Evolutionary conservation across 2,797 vertebrate genomes (phyloP), one percentile per base, ranked within the genome.

Genomic region (Margarornis squamiger): DNA sequence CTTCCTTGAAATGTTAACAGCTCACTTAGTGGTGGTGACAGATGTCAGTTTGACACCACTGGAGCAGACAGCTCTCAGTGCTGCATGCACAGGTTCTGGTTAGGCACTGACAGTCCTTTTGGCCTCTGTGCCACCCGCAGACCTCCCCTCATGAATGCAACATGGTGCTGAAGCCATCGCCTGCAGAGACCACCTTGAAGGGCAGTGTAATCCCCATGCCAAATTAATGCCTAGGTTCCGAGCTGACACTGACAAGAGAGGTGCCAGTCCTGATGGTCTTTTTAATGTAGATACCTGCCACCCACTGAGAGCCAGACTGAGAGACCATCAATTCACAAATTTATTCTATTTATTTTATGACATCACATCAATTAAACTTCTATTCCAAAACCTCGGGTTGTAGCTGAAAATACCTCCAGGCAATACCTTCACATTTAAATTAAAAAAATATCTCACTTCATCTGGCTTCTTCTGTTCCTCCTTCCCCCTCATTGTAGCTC

Each of bases 291-390:
- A 95, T 90, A 94, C 90, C 94, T 92, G 86, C 97, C 97, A 96
- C 97, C 96, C 97, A 97, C 92, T 29, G 88, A 96, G 95, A 96
- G 18, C 93, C 92, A 96, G 96, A 96, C 96, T 94, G 88, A 95
- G 93, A 96, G 91, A 82, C 96, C 95, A 96, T 95, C 94, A 86
- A 91, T 96, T 96, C 91, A 96, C 91, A 89, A 65, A 95, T 97
- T 93, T 97, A 97, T 96, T 96, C 90, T 97, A 96, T 97, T 97
- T 97, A 96, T 96, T 96, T 97, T 96, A 96, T 97, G 90, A 97
- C 96, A 92, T 97, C 96, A 95, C 80, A 61, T 96, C 97, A 97
- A 96, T 96, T 96, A 96, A 97, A 96, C 76, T 93, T 94, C 86
- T 88, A 88, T 93, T 96, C 96, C 49, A 9, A 95, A 96, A 91